These are phyloP conservation scores for Carabus problematicus DNA, from an alignment of 2,888 invertebrate species.

Conservation along the genomic window DNA sequence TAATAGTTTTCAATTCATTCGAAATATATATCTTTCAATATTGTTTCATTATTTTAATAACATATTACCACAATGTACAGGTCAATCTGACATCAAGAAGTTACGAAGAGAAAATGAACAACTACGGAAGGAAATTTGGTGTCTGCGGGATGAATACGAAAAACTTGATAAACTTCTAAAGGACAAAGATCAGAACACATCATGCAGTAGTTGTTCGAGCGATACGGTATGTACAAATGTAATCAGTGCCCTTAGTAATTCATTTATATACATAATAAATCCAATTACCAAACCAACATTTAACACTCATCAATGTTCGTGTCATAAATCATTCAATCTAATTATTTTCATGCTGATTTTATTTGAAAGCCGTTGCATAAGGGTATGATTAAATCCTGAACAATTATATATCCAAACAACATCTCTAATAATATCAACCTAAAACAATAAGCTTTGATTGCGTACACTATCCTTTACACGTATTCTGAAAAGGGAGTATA, in stretches of 20 bases:
- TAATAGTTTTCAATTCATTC: not conserved
- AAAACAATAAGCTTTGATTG: too few species aligned
- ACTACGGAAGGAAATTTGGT: slow-evolving; percentile 85
- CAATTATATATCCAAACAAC: too few species aligned
- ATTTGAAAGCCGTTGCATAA: too few species aligned
- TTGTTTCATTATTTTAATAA: not conserved
- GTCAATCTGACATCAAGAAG: slow-evolving; percentile 89
- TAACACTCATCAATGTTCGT: not conserved
- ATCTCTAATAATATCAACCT: too few species aligned
- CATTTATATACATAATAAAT: not conserved
- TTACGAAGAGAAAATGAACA: slow-evolving; percentile 87
- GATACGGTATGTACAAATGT: slow-evolving; percentile 57
- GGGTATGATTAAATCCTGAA: too few species aligned
- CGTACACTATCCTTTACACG: too few species aligned
- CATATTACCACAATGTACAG: slow-evolving; percentile 60
- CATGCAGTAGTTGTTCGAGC: slow-evolving; percentile 65
- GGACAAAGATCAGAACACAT: slow-evolving; percentile 59
- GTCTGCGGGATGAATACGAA: slow-evolving; percentile 87
- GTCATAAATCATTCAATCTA: not conserved
- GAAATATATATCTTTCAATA: not conserved
- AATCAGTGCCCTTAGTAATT: not conserved
- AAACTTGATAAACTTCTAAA: slow-evolving; percentile 81
- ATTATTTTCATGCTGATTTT: not conserved
- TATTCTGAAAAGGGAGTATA: too few species aligned
- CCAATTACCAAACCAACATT: not conserved